Evolutionary conservation across 1,140 invertebrate species (phyloP).

Genomic region (Drosophila yakuba): DNA sequence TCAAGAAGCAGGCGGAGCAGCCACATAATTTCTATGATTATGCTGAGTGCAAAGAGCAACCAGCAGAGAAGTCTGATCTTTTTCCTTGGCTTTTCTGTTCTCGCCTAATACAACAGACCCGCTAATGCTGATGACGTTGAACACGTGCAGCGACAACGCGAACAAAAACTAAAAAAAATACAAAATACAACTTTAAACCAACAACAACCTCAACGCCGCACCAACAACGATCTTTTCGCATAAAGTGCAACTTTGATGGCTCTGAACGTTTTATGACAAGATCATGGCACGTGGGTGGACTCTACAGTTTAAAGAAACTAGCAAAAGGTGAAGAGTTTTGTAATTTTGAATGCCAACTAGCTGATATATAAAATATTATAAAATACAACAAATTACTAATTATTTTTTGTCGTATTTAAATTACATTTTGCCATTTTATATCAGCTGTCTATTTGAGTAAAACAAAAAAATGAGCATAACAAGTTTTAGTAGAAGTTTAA

Average conservation of each 20-base stretch:
- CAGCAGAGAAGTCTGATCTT: conserved; percentile 33
- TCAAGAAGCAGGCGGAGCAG: conserved; percentile 14
- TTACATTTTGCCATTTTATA: too few relatives aligned
- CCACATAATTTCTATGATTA: conserved; percentile 75
- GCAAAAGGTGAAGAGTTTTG: neutral
- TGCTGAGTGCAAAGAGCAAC: conserved; percentile 62
- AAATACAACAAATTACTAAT: too few relatives aligned
- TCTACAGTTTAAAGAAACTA: neutral
- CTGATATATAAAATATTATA: too few relatives aligned
- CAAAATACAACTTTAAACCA: conserved; percentile 25
- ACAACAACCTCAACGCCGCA: conserved; percentile 20
- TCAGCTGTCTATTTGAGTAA: too few relatives aligned
- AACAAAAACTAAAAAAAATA: conserved; percentile 18
- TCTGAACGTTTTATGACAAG: conserved; percentile 82
- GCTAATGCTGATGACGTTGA: conserved; percentile 79
- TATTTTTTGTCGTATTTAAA: too few relatives aligned
- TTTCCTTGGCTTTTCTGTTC: conserved; percentile 54
- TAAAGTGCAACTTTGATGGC: conserved; percentile 82
- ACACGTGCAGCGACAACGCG: conserved; percentile 54
- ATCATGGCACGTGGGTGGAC: conserved; percentile 43
- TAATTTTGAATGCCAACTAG: neutral
- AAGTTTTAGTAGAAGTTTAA: too few relatives aligned
- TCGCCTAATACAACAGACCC: conserved; percentile 78
- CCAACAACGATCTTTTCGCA: conserved; percentile 66
- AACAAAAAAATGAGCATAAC: too few relatives aligned